These are phyloP conservation scores for Procapra przewalskii DNA, from an alignment of 2,113 vertebrate genomes.

Conservation along the genomic window DNA sequence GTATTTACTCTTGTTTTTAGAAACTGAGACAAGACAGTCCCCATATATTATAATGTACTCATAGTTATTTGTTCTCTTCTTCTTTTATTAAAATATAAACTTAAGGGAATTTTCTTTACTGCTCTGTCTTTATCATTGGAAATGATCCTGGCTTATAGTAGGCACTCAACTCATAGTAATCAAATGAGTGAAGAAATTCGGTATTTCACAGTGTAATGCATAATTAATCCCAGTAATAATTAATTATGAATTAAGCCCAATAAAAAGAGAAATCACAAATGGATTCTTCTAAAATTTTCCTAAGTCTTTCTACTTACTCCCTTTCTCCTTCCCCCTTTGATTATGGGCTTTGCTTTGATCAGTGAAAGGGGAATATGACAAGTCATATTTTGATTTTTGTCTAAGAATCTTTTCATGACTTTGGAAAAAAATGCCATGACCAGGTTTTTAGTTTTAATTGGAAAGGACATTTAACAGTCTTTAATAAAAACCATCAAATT, in stretches of 20 bases:
- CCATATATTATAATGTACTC: neutral
- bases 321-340: neutral
- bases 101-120: neutral
- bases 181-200: neutral
- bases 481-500: neutral
- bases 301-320: neutral
- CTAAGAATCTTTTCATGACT: neutral
- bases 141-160: neutral
- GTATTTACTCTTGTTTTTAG: neutral
- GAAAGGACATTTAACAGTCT: neutral
- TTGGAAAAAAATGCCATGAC: neutral
- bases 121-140: neutral
- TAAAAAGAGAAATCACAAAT: neutral
- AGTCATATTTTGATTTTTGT: slow-evolving; percentile 28
- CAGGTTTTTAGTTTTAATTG: neutral
- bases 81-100: neutral
- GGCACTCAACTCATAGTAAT: neutral
- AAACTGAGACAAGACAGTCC: neutral
- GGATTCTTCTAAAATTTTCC: neutral
- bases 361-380: neutral
- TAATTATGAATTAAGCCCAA: neutral
- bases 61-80: neutral
- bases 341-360: neutral
- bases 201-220: neutral
- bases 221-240: neutral